Base-by-base conservation (phyloP, 2,888 invertebrate genomes). In the Dusona sp. region DNA sequence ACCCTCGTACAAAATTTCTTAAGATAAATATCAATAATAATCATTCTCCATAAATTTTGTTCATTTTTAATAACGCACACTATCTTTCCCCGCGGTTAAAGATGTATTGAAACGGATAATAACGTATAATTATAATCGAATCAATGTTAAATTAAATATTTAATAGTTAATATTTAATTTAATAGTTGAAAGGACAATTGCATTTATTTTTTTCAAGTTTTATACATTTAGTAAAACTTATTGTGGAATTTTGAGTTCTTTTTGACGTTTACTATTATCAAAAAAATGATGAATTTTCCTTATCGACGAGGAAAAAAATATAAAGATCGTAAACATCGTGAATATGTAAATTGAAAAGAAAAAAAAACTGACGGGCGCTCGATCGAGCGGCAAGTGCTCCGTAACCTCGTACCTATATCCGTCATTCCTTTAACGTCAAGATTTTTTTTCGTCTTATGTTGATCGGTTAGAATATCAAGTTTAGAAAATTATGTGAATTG, bases 401-500 rank as follows among this genome's bases (percentile, higher is more conserved):
- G 75, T 86, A 84, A 87, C 87, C 87, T 84, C 79, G 57, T 61
- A 73, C 38, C 64, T 57, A 68, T 70, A 70, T 70, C 74, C 82
- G 87, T 82, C 79, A 82, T 54, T 64, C 38, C 48, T 57, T 67
- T 36, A 54, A 33, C 68, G 87, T 87, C 82, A 75, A 74, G 84
- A 61, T 57, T 75, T 57, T 81, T 38, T 22, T 61, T 36, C 57
- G 33, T 67, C 19, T n/a, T 19, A 64, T 57, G 75, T 79, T 51
- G 75, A 70, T 72, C 84, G 79, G 74, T 79, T 72, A 42, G 29
- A 79, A 79, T 45, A 75, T 77, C 65, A 75, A 48, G 79, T 82
- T 82, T 16, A 48, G 16, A 70, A 87, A 87, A 87, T 87, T 82
- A 87, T 87, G 84, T 65, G 70, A 73, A n/a, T 42, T 36, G 68